Evolutionary conservation across 2,888 invertebrate genomes (phyloP).

Genomic region (Aethes cnicana): DNA sequence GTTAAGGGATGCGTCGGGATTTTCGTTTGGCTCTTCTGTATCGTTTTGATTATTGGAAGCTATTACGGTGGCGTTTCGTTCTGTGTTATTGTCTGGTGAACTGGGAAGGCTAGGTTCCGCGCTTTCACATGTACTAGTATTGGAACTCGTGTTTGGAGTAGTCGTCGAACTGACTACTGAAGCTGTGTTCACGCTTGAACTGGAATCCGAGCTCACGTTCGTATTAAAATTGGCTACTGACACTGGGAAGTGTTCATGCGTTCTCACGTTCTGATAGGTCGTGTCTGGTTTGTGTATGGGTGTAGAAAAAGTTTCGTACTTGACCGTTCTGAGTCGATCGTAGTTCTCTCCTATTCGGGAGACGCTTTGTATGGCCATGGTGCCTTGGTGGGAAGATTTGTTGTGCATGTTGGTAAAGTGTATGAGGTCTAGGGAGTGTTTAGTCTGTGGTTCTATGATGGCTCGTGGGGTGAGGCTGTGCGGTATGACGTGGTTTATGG

Average conservation of each 20-base stretch:
- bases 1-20: conserved; percentile 51
- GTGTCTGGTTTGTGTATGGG: conserved; percentile 60
- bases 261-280: conserved; percentile 64
- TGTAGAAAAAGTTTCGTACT: conserved; percentile 58
- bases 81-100: conserved; percentile 78
- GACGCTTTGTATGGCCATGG: conserved; percentile 57
- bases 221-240: conserved; percentile 57
- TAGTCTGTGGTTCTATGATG: conserved; percentile 61
- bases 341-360: conserved; percentile 59
- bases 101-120: conserved; percentile 89
- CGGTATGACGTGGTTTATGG: conserved; percentile 46
- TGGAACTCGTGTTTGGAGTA: conserved; percentile 87
- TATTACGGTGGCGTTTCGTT: conserved; percentile 50
- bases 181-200: conserved; percentile 85
- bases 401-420: conserved; percentile 61
- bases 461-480: conserved; percentile 53
- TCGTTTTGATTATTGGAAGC: conserved; percentile 38
- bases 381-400: conserved; percentile 44
- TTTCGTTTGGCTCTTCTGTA: conserved; percentile 49
- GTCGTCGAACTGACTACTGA: conserved; percentile 84
- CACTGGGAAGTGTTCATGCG: conserved; percentile 58
- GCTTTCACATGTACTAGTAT: conserved; percentile 87
- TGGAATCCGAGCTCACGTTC: conserved; percentile 84
- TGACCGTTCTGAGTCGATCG: conserved; percentile 55
- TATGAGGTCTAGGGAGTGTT: conserved; percentile 65